Conservation (phyloP, 2,888 invertebrate species). For the Acleris sparsana region DNA sequence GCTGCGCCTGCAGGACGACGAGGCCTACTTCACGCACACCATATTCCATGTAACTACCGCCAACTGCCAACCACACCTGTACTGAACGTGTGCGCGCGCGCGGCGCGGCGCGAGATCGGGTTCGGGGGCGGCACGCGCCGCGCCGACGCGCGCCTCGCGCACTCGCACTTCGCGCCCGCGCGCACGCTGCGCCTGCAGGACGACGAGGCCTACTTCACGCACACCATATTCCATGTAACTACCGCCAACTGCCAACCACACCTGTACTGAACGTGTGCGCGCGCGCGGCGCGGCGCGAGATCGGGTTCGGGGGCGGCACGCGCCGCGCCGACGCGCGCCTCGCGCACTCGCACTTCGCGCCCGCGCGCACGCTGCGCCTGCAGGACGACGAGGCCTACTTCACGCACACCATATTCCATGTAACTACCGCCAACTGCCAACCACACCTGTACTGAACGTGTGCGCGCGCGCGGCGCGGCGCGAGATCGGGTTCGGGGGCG, state of each 20-base stretch:
- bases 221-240: constrained; percentile 86
- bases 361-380: constrained; percentile 68
- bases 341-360: constrained; percentile 76
- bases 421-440: constrained; percentile 5
- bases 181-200: constrained; percentile 76
- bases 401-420: constrained; percentile 88
- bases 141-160: constrained; percentile 60
- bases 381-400: constrained; percentile 86
- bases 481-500: constrained; percentile 45
- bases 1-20: constrained; percentile 80
- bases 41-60: constrained; percentile 81
- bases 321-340: constrained; percentile 60
- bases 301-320: constrained; percentile 51
- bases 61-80: neutral
- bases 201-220: constrained; percentile 87
- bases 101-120: constrained; percentile 43
- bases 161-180: constrained; percentile 75
- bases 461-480: constrained; percentile 85
- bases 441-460: constrained; percentile 89
- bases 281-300: constrained; percentile 71
- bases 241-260: neutral
- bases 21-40: constrained; percentile 87
- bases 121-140: constrained; percentile 57
- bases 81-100: constrained; percentile 92
- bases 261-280: constrained; percentile 93